Evolutionary conservation across 2,113 vertebrate species (phyloP).

Genomic region (Dicentrarchus labrax): DNA sequence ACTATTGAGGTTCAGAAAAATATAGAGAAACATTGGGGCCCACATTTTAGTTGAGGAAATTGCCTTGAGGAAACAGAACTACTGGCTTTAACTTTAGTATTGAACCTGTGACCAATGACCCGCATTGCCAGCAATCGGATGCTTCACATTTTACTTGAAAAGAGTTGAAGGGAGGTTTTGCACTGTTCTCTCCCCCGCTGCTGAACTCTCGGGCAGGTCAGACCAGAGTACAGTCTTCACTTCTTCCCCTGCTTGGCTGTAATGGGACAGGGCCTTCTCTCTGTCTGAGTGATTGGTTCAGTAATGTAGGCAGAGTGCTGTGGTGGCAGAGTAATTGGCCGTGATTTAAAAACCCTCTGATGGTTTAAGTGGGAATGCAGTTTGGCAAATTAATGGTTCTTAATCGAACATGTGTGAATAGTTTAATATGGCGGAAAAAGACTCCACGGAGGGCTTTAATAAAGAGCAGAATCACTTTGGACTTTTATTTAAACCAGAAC

Average conservation of each 20-base stretch:
- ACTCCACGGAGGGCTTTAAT: conserved; percentile 55
- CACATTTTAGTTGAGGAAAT: too few relatives aligned
- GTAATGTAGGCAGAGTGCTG: conserved; percentile 72
- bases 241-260: conserved; percentile 1
- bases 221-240: conserved; percentile 9
- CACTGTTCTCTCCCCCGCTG: neutral
- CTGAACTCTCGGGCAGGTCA: neutral
- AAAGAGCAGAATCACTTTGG: neutral
- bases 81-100: neutral
- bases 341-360: conserved; percentile 78
- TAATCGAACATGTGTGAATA: conserved; percentile 71
- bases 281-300: conserved; percentile 59
- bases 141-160: too few relatives aligned
- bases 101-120: neutral
- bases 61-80: neutral
- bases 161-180: neutral
- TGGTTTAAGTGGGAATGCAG: conserved; percentile 69
- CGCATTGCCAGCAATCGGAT: neutral
- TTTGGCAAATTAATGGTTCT: conserved; percentile 73
- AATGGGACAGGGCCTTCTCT: conserved; percentile 35
- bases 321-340: conserved; percentile 74
- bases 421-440: conserved; percentile 69
- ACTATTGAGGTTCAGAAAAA: too few relatives aligned
- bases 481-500: conserved; percentile 24
- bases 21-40: too few relatives aligned